Evolutionary conservation across 2,888 invertebrate genomes (phyloP).

Genomic region (Agrotis exclamationis): DNA sequence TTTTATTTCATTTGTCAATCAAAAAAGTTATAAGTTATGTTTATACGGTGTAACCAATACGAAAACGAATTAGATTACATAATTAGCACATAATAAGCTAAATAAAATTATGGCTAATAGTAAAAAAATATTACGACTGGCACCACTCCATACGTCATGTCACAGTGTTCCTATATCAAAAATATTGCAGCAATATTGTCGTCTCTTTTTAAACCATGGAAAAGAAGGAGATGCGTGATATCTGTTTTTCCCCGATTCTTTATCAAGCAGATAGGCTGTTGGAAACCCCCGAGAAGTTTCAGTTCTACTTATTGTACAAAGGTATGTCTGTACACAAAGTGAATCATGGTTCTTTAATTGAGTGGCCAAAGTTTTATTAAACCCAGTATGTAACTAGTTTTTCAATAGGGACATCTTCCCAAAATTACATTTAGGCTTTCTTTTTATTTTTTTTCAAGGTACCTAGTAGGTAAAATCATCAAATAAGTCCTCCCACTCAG

Average conservation of each 20-base stretch:
- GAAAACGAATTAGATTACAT: background rate
- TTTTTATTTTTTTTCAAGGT: no score
- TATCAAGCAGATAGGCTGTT: background rate
- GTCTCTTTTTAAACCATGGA: constrained; percentile 26
- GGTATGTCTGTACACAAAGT: background rate
- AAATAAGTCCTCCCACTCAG: no score
- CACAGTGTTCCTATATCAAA: background rate
- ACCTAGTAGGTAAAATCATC: no score
- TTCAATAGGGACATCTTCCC: no score
- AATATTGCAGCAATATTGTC: background rate
- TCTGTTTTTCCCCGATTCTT: constrained; percentile 34
- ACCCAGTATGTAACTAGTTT: no score
- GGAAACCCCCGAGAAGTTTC: constrained; percentile 34
- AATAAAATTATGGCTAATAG: constrained; percentile 2
- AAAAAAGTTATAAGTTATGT: no score
- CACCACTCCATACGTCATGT: constrained; percentile 6
- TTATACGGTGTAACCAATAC: background rate
- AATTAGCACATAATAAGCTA: no score
- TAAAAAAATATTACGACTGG: constrained; percentile 12
- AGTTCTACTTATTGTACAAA: constrained; percentile 3
- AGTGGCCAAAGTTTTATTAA: no score
- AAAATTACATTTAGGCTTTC: no score
- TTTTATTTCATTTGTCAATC: no score
- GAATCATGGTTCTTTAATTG: background rate
- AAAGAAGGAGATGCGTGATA: constrained; percentile 10